phyloP scores from a whole-genome alignment of 1,140 invertebrate genomes.

The Bombus vancouverensis region DNA sequence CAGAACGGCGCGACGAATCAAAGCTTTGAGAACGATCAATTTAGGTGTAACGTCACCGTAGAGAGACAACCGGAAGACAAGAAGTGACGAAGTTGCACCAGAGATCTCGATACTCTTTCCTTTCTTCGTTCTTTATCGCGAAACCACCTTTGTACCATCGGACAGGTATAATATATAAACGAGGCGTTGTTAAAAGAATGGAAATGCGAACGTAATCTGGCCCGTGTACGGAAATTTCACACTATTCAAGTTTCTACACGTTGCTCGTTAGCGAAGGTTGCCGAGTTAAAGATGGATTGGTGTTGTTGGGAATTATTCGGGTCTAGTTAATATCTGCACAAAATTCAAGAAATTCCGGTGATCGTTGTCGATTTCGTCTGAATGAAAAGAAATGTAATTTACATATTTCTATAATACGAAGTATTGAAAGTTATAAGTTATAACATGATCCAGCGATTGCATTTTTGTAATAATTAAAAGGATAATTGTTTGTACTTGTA shows the following conservation, averaged over 20 bases:
- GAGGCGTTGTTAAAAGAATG: not conserved
- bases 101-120: constrained; percentile 26
- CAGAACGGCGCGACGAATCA: constrained; percentile 82
- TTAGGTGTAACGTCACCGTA: constrained; percentile 60
- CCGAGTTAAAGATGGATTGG: not conserved
- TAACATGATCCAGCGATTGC: too few relatives aligned
- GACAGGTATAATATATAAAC: not conserved
- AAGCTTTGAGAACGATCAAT: constrained; percentile 76
- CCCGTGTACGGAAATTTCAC: not conserved
- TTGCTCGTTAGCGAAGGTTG: too few relatives aligned
- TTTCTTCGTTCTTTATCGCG: not conserved
- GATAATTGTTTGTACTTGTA: too few relatives aligned
- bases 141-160: not conserved
- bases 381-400: too few relatives aligned
- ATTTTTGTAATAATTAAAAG: too few relatives aligned
- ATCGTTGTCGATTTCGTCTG: not conserved
- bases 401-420: too few relatives aligned
- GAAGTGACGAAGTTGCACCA: constrained; percentile 33
- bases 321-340: not conserved
- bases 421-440: too few relatives aligned
- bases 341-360: too few relatives aligned
- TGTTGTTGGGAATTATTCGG: not conserved
- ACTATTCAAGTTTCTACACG: not conserved
- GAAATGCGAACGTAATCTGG: not conserved
- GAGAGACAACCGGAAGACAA: constrained; percentile 57